phyloP scores from a whole-genome alignment of 2,113 vertebrate genomes.

The Apus apus region DNA sequence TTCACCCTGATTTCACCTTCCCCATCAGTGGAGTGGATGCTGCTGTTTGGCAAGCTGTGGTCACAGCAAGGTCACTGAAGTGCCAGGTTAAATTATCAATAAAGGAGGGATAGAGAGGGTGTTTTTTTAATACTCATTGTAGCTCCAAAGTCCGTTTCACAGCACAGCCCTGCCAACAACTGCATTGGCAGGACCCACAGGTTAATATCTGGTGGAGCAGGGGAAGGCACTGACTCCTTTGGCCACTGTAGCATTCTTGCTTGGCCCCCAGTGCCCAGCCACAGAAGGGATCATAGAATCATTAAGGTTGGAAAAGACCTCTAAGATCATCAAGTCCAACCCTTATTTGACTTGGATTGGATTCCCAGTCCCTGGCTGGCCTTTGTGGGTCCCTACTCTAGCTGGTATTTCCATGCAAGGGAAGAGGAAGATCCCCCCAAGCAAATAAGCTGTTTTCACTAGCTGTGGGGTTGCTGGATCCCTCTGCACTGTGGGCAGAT shows the following conservation, averaged over 20 bases:
- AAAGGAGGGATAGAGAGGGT: neutral
- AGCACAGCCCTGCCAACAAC: rapidly evolving
- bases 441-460: neutral
- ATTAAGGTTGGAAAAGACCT: no score
- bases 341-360: no score
- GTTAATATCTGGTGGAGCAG: neutral
- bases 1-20: neutral
- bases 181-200: neutral
- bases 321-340: no score
- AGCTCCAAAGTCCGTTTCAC: neutral
- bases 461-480: neutral
- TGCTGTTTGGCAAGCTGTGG: neutral
- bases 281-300: neutral
- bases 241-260: neutral
- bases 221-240: neutral
- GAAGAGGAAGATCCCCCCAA: neutral
- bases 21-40: neutral
- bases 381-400: neutral
- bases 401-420: neutral
- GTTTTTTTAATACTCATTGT: neutral
- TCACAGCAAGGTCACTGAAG: neutral
- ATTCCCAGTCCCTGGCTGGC: neutral
- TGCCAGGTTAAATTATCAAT: neutral
- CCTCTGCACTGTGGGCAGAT: rapidly evolving
- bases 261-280: neutral